phyloP scores from a whole-genome alignment of 1,140 invertebrate genomes.

The Caenorhabditis inopinata region DNA sequence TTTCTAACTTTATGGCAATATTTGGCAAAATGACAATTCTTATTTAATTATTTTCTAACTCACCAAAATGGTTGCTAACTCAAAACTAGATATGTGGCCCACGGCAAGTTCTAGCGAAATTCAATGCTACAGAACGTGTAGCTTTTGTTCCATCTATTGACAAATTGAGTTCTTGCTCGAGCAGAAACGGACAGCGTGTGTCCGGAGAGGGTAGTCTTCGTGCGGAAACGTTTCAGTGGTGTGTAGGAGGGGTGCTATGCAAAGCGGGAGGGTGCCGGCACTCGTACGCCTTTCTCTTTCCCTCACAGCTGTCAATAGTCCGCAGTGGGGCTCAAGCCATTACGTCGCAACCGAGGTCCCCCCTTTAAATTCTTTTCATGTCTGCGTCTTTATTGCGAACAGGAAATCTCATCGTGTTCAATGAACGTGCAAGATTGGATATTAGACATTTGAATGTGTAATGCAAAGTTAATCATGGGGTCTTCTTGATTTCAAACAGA shows the following conservation, averaged over 20 bases:
- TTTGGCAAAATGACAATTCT: no score
- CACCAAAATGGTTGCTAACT: neutral
- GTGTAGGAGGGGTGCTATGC: neutral
- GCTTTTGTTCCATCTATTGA: slow-evolving; percentile 31
- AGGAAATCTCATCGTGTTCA: neutral
- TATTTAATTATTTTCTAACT: neutral
- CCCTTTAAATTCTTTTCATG: neutral
- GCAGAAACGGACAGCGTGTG: slow-evolving; percentile 4
- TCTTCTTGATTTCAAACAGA: no score
- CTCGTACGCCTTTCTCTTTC: neutral
- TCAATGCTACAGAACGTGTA: slow-evolving; percentile 20
- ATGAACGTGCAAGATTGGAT: neutral
- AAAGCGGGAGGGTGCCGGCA: neutral
- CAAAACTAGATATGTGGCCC: neutral
- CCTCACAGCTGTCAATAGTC: slow-evolving; percentile 26
- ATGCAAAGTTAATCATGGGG: neutral
- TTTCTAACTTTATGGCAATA: no score
- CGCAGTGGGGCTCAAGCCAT: neutral
- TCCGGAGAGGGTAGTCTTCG: neutral
- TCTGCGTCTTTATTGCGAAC: slow-evolving; percentile 8
- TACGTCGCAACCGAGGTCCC: neutral
- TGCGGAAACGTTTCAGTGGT: neutral
- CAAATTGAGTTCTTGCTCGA: neutral
- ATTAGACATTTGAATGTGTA: neutral
- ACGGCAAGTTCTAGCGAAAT: neutral